Evolutionary conservation across 2,797 vertebrate genomes (phyloP), one percentile per base, ranked within the genome.

Genomic region (Onychomys arenicola): DNA sequence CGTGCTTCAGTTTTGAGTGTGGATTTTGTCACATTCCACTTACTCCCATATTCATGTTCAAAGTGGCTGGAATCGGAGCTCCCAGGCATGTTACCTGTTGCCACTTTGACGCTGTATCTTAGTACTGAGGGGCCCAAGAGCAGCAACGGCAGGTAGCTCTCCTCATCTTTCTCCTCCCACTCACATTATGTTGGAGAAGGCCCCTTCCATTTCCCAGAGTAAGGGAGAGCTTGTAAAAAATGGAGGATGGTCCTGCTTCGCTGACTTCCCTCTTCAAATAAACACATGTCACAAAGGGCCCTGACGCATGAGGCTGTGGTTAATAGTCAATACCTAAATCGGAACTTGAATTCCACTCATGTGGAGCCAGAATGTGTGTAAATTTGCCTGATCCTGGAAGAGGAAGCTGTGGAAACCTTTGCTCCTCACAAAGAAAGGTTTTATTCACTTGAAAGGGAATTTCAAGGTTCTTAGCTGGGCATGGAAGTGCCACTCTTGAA

Each of bases 281-380:
- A 97, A 96, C 96, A 95, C 88, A 90, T 85, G 92, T 96, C 96
- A 95, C 43, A 37, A 91, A 96, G 46, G 80, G 76, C 92, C 4
- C 5, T 81, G 96, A 97, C 95, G 91, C 83, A 32, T 95, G 77
- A 93, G 93, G 77, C 67, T 84, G 94, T 71, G 80, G 86, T 94
- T 95, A 95, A 75, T 55, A 82, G 87, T 0, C 32, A 94, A 95
- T 80, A 86, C 92, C 81, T 90, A 95, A 84, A 86, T 9, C 91
- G 63, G 91, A 95, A 92, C 77, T 94, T 92, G 80, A 91, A 96
- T 83, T 90, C 78, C 87, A 93, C 76, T 96, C 84, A 78, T 76
- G 84, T 52, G 65, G 84, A 96, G 63, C 87, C 78, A 67, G 81
- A 94, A 88, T 67, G 43, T 88, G 76, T 95, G 25, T 90, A 95